phyloP scores from a whole-genome alignment of 2,888 invertebrate genomes.

The Camptogramma bilineatum region DNA sequence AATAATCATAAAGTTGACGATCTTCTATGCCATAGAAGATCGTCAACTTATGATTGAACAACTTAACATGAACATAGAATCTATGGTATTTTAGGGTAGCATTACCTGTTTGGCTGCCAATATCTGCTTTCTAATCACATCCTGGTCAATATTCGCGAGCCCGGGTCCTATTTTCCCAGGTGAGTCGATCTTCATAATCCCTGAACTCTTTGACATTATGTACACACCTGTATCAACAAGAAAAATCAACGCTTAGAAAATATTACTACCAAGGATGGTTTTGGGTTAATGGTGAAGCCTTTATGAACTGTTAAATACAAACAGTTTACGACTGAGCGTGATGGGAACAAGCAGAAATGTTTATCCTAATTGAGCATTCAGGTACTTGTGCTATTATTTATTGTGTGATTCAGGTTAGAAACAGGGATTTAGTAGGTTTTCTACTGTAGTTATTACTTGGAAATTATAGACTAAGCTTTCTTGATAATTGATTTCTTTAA shows the following conservation, averaged over 20 bases:
- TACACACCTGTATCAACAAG: constrained; percentile 85
- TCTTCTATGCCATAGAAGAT: too few relatives aligned
- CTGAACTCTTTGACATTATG: constrained; percentile 91
- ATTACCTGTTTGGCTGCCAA: constrained; percentile 81
- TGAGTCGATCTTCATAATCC: constrained; percentile 89
- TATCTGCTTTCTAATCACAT: constrained; percentile 80
- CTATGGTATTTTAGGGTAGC: too few relatives aligned
- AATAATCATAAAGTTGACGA: too few relatives aligned
- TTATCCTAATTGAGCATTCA: constrained; percentile 6
- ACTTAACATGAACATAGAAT: too few relatives aligned
- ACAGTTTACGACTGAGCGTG: background rate
- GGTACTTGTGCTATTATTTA: too few relatives aligned
- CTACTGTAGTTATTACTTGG: background rate
- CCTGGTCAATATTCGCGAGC: constrained; percentile 77
- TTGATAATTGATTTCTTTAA: background rate
- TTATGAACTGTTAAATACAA: background rate
- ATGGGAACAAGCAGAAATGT: constrained; percentile 4
- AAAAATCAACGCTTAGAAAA: constrained; percentile 7
- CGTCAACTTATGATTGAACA: too few relatives aligned
- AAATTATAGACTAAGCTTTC: background rate
- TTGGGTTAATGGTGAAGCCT: constrained; percentile 1
- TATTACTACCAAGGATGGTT: background rate
- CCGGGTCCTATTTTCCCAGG: constrained; percentile 84
- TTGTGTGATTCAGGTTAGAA: too few relatives aligned
- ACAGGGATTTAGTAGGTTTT: background rate